Evolutionary conservation across 2,888 invertebrate genomes (phyloP).

Genomic region (Cephonodes hylas): DNA sequence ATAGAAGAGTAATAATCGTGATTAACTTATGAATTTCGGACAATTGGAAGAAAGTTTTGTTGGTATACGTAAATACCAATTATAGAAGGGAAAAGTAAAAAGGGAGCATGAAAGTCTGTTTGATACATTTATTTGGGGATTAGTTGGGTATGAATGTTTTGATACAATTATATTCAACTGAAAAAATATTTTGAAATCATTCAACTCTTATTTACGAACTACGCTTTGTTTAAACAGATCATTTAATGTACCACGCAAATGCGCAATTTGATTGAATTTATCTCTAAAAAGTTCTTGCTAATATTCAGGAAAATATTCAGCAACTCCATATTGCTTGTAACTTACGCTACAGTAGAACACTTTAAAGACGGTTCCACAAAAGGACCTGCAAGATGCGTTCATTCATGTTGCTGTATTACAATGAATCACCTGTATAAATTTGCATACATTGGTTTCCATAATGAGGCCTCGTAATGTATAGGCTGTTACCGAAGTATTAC

Average conservation of each 20-base stretch:
- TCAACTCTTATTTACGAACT: neutral
- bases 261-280: too few species aligned
- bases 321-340: neutral
- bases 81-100: neutral
- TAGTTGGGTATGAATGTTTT: too few species aligned
- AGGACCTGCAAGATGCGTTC: conserved; percentile 35
- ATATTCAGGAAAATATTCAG: neutral
- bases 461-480: conserved; percentile 16
- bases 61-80: neutral
- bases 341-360: conserved; percentile 10
- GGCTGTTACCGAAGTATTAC: conserved; percentile 16
- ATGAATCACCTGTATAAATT: conserved; percentile 34
- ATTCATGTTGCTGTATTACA: conserved; percentile 27
- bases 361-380: conserved; percentile 21
- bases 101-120: too few species aligned
- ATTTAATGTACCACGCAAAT: too few species aligned
- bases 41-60: neutral
- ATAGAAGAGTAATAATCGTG: neutral
- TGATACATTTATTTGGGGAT: too few species aligned
- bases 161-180: too few species aligned
- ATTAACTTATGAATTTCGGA: neutral
- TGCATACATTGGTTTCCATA: conserved; percentile 33
- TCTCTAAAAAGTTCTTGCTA: too few species aligned
- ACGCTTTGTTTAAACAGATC: neutral
- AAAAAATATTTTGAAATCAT: too few species aligned